A percentile compares a stretch with the other conserved stretches of the same genome.
Conservation (phyloP, 2,113 vertebrate species). For the Pluvianellus socialis region DNA sequence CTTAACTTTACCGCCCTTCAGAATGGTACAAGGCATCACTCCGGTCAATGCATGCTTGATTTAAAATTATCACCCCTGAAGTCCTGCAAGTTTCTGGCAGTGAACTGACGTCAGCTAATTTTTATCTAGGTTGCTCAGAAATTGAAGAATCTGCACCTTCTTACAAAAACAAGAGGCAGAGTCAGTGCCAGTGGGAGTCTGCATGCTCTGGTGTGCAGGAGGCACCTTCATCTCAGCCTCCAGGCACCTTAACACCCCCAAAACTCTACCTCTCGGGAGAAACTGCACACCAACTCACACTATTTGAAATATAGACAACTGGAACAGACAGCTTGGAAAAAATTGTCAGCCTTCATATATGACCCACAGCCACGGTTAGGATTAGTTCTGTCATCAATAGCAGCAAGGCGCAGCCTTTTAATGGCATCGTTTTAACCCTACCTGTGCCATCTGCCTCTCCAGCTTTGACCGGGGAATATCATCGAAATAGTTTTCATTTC, state of each 20-base stretch:
- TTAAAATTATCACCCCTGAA: not conserved
- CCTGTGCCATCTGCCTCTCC: slow-evolving; percentile 99
- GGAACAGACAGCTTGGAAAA: not conserved
- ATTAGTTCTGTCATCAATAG: not conserved
- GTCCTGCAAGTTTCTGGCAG: not conserved
- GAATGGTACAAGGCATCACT: not conserved
- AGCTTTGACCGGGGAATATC: slow-evolving; percentile 98
- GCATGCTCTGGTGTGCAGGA: not conserved
- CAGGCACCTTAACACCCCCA: not conserved
- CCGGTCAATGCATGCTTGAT: not conserved
- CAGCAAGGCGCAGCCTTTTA: not conserved
- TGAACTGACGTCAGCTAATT: not conserved
- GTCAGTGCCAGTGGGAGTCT: not conserved
- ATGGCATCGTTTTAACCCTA: slow-evolving; percentile 69
- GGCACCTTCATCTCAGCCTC: not conserved
- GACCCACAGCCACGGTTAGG: not conserved
- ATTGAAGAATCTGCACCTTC: not conserved
- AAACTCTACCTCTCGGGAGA: not conserved
- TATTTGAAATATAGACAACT: not conserved
- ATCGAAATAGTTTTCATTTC: slow-evolving; percentile 98
- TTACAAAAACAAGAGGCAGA: not conserved
- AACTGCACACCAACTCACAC: not conserved
- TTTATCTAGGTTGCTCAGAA: not conserved
- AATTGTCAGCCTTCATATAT: not conserved
- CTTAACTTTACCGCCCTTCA: not conserved